These are phyloP conservation scores for Gari tellinella DNA, from an alignment of 2,888 invertebrate species.

Conservation along the genomic window DNA sequence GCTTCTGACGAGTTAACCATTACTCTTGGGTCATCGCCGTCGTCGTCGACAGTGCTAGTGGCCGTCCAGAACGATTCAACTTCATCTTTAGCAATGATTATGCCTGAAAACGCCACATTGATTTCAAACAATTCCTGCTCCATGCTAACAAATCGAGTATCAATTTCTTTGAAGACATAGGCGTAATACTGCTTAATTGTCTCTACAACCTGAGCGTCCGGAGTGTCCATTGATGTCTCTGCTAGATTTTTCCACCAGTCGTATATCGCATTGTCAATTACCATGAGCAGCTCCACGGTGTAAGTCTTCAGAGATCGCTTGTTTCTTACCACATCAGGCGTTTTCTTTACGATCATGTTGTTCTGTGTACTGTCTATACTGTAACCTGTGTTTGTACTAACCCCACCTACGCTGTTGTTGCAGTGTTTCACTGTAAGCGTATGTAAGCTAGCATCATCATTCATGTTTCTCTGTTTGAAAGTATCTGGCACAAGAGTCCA, in stretches of 20 bases:
- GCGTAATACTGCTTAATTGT: slow-evolving; percentile 45
- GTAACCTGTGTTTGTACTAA: too few relatives aligned
- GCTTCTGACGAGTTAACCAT: slow-evolving; percentile 61
- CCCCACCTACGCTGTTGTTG: too few relatives aligned
- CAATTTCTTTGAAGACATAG: slow-evolving; percentile 46
- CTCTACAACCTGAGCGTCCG: too few relatives aligned
- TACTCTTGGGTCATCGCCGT: slow-evolving; percentile 19
- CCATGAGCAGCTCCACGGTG: slow-evolving; percentile 50
- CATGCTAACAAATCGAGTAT: slow-evolving; percentile 33
- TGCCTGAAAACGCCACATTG: slow-evolving; percentile 43
- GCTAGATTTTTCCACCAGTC: slow-evolving; percentile 32
- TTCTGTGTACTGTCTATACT: too few relatives aligned
- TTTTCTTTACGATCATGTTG: too few relatives aligned
- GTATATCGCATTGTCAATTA: slow-evolving; percentile 51
- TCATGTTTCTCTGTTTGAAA: too few relatives aligned
- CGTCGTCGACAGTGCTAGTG: slow-evolving; percentile 35
- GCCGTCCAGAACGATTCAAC: slow-evolving; percentile 54
- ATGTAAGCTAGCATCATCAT: too few relatives aligned
- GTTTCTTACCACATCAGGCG: too few relatives aligned
- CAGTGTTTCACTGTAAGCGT: too few relatives aligned
- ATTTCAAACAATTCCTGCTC: slow-evolving; percentile 32
- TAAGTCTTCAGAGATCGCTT: too few relatives aligned
- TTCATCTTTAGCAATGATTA: slow-evolving; percentile 42
- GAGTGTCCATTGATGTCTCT: background rate
- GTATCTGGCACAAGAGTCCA: too few relatives aligned